Base-by-base conservation (phyloP, 2,113 vertebrate genomes). In the Syrmaticus mikado region DNA sequence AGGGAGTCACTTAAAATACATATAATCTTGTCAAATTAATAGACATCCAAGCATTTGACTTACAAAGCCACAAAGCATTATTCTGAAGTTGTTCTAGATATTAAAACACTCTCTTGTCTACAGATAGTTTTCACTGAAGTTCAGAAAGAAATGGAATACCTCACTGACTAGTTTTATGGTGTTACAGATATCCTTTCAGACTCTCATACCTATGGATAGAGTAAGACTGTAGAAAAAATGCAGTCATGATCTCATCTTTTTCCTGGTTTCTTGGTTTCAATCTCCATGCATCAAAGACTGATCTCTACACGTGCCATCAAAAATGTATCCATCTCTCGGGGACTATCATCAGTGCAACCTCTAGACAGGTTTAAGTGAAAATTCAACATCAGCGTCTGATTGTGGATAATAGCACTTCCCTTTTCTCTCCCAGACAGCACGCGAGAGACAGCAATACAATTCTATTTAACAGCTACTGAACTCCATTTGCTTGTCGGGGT, bases 251-350 rank as follows among this genome's bases (percentile, higher is more conserved):
- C 25, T 45, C 1, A 7, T 8, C 16, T 40, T 52, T 72, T 60
- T 34, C 15, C 6, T 0, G 0, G 3, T 14, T 2, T 25, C 27
- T 62, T 40, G 9, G 32, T 38, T 30, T 75, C 0, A 0, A 55
- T 73, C 1, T 12, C 10, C 15, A 24, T 6, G 6, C 7, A 3
- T 28, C 65, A 74, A 38, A 61, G 10, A 70, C 9, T 53, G 30
- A 3, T 20, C 22, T 48, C 20, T 43, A 5, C 8, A 28, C 0
- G 3, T 10, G 25, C 5, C 0, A 13, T 24, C 19, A n/a, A 0
- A 13, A 25, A 21, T 4, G 14, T 38, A 50, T 36, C 15, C 4
- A 20, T 41, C 24, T 57, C 36, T 36, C 0, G 0, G 46, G 9
- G 32, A 19, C 13, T 43, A 19, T 32, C 16, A 45, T 36, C 4